A percentile compares a stretch with the other conserved stretches of the same genome.
Evolutionary conservation across 2,113 vertebrate genomes (phyloP).

Genomic region (Heterotilapia buettikoferi): DNA sequence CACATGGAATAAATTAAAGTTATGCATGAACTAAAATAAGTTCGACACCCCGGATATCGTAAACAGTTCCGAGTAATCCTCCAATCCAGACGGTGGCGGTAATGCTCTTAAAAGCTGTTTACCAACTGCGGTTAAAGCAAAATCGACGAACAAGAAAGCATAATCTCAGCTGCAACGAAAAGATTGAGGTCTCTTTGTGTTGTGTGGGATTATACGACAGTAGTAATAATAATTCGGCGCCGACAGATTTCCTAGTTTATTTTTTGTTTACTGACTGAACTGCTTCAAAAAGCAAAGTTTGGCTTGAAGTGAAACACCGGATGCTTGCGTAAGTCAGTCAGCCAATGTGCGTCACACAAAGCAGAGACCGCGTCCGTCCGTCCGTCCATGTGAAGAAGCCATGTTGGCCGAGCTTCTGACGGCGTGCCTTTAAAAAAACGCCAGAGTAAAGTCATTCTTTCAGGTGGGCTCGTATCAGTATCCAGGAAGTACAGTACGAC

Average conservation of each 20-base stretch:
- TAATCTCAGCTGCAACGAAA: background rate
- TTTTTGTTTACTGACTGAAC: background rate
- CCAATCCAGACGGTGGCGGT: background rate
- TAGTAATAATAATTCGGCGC: background rate
- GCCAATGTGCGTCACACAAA: slow-evolving; percentile 31
- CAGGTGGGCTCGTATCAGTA: background rate
- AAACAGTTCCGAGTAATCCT: background rate
- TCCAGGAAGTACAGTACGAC: background rate
- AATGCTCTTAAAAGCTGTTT: background rate
- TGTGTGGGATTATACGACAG: too few relatives aligned
- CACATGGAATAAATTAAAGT: background rate
- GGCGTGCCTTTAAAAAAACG: background rate
- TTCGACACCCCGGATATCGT: background rate
- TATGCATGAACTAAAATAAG: background rate
- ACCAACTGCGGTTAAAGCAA: background rate
- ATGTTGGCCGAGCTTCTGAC: slow-evolving; percentile 1
- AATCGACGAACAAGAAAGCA: background rate
- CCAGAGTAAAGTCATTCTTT: background rate
- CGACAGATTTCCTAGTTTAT: rapidly evolving
- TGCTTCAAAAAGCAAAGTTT: background rate
- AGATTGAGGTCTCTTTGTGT: background rate
- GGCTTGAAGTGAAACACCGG: background rate
- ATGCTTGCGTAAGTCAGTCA: background rate
- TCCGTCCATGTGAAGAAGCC: background rate
- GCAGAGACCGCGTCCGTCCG: background rate